Base-by-base conservation (phyloP, 2,888 invertebrate species). In the Subacronicta megacephala region DNA sequence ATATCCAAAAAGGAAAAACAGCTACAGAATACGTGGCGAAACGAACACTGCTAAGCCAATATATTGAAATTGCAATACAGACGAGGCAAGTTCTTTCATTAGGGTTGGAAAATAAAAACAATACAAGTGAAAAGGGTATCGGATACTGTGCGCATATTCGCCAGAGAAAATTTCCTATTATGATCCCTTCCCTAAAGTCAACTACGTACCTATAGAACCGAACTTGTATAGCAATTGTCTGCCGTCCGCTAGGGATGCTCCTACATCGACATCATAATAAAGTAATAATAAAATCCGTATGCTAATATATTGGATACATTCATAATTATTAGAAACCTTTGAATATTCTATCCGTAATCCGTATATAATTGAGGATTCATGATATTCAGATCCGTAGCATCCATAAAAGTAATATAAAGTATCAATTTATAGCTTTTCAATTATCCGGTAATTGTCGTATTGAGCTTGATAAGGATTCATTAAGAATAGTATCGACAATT, bases 81-180 rank as follows among this genome's bases (percentile, higher is more conserved):
- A 85, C 85, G 84, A 89, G 85, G 88, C 90, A 92, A 92, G 87
- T 92, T 92, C 90, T 92, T 93, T 93, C 92, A 93, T 93, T 93
- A 92, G 87, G 89, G 88, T 89, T 89, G 85, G 85, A 91, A 90
- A 92, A 93, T 92, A 93, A 93, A 93, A 93, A 90, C 92, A 92
- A 93, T 91, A 93, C 90, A 90, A 92, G 89, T 91, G 90, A 91
- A 93, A 93, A 93, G 92, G 93, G 92, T 92, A 92, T 89, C 88
- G 88, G 85, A 88, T 88, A 87, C 88, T 82, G 84, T 81, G 85
- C 88, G 90, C 90, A 89, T 91, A 91, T 89, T 89, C 88, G 88
- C 83, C 85, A 82, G 87, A 90, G 90, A 89, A 90, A 91, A 91
- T 90, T 89, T 88, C 90, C 88, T 90, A 92, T 93, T 93, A 93